Percentiles rank a stretch among this genome's conserved stretches.
These are phyloP conservation scores for Netelia virgata DNA, from an alignment of 2,888 invertebrate species.

Conservation along the genomic window DNA sequence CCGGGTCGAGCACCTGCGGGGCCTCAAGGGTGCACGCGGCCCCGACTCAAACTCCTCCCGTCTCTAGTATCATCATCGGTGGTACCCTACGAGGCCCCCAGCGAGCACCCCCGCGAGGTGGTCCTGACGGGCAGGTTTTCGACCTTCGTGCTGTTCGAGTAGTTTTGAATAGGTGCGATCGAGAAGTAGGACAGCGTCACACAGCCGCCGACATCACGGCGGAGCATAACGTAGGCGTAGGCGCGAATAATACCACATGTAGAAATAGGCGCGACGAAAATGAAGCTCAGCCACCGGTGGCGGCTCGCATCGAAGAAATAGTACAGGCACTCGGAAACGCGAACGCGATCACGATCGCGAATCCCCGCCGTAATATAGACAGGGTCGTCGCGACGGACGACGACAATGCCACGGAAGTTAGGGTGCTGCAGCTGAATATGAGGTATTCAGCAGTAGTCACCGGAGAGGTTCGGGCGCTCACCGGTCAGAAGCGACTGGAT, in stretches of 20 bases:
- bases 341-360: background rate
- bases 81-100: background rate
- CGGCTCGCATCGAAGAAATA: background rate
- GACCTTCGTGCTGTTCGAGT: background rate
- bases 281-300: background rate
- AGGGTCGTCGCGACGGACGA: background rate
- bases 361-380: background rate
- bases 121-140: background rate
- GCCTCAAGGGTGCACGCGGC: background rate
- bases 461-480: constrained; percentile 53
- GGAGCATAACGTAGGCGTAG: background rate
- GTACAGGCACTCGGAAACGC: background rate
- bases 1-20: background rate
- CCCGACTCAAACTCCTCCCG: background rate
- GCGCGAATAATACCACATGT: background rate
- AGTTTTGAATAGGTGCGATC: background rate
- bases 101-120: background rate
- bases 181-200: background rate
- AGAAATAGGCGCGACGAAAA: background rate
- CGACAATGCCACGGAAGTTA: constrained; percentile 17
- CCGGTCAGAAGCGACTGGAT: constrained; percentile 37
- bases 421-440: constrained; percentile 60
- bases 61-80: background rate
- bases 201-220: background rate
- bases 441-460: constrained; percentile 35